Evolutionary conservation across 2,113 vertebrate species (phyloP).

Genomic region (mouse (Mus musculus)): GRCm39 chr7:123466501-123467000

Average conservation of each 20-base stretch:
- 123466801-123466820: background rate
- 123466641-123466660: background rate
- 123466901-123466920: background rate
- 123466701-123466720: background rate
- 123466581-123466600: background rate
- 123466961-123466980: background rate
- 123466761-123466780: background rate
- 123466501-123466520: background rate
- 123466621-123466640: background rate
- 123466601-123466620: background rate
- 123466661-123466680: background rate
- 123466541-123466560: background rate
- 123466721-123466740: background rate
- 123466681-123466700: background rate
- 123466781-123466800: conserved; percentile 18
- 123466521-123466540: background rate
- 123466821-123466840: background rate
- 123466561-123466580: background rate
- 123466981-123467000: background rate
- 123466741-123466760: background rate
- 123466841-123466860: background rate
- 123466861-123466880: background rate
- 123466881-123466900: background rate
- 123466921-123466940: background rate
- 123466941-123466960: background rate